phyloP scores from a whole-genome alignment of 2,113 vertebrate species.

The Galbula dea region DNA sequence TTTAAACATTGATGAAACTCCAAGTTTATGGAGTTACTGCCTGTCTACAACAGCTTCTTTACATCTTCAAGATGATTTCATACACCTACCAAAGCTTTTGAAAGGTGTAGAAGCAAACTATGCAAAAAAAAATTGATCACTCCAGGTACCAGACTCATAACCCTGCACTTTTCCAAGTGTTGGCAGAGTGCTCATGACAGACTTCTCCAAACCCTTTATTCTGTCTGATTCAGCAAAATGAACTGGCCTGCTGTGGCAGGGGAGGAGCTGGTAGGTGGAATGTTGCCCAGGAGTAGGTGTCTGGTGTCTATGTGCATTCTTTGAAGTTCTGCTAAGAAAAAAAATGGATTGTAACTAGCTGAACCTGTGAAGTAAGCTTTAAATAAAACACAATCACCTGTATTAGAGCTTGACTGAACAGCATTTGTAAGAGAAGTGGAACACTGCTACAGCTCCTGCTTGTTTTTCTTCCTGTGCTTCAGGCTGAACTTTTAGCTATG shows the following conservation, averaged over 20 bases:
- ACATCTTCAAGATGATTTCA: not conserved
- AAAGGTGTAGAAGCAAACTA: not conserved
- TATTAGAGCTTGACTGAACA: not conserved
- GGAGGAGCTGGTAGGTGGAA: not conserved
- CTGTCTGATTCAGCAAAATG: not conserved
- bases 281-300: not conserved
- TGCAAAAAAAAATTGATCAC: not conserved
- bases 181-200: not conserved
- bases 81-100: not conserved
- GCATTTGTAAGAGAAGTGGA: not conserved
- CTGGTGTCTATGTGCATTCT: not conserved
- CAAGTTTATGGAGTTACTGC: not conserved
- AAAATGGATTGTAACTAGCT: not conserved
- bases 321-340: not conserved
- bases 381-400: not conserved
- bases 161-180: not conserved
- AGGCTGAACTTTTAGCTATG: not conserved
- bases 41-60: not conserved
- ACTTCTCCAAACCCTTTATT: not conserved
- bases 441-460: not conserved
- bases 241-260: not conserved
- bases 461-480: not conserved
- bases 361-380: not conserved
- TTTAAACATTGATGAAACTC: not conserved
- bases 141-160: not conserved